Evolutionary conservation across 2,113 vertebrate species (phyloP), one percentile per base, ranked within the genome.

Genomic region (Haplochromis vanheusdeni): DNA sequence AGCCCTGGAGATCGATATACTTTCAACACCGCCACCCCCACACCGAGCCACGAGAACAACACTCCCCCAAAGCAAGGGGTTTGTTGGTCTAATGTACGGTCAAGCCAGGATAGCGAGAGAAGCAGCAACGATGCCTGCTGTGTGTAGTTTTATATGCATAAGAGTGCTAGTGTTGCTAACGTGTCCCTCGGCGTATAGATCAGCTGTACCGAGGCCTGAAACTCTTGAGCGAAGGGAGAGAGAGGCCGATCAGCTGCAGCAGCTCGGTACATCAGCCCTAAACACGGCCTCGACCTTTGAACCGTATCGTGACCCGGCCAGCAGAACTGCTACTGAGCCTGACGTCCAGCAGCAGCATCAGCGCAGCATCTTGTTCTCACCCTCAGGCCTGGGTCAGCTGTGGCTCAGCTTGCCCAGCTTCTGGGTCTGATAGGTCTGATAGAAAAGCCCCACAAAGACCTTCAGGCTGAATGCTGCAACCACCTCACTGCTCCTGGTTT

Each of bases 21-120:
- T 95, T 96, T 95, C 89, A 83, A 93, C 92, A 92, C 73, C 6
- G 33, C 75, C 70, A 56, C 93, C 94, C 87, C 89, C 89, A 47
- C 86, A 75, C 56, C 1, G 5, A 90, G 31, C 28, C 81, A 77
- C 42, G 2, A 81, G 79, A 83, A 86, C 87, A 91, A 73, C 70
- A 58, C 86, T 85, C 81, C 37, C 49, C 73, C 55, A 68, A 19
- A 83, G 75, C 47, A 86, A 55, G 58, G 90, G 82, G 89, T 90
- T 83, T 85, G 75, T 77, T 17, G 62, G 33, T 55, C 52, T 83
- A 51, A 6, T 62, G 81, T 42, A 56, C 28, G 28, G 55, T 54
- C 49, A 52, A 52, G n/a, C 56, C 51, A 28, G 79, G 79, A 49
- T 40, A 58, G 51, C 1, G 2, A 87, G 56, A 60, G 55, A 79